Conservation (phyloP, 2,888 invertebrate species). For the Drosophila buzzatii region DNA sequence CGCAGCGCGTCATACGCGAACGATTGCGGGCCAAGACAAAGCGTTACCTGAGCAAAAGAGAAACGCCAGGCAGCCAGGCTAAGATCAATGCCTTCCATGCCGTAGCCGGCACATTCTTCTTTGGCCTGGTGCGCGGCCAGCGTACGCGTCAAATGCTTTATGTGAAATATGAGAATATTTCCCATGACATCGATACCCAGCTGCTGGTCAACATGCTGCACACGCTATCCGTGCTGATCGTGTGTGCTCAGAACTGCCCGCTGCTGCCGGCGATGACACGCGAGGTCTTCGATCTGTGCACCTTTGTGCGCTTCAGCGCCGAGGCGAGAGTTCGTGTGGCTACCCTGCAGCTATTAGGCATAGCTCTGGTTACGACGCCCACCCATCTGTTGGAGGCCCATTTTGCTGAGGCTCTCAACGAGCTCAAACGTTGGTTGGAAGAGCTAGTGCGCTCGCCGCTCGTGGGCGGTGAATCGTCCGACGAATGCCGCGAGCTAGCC, state of each 20-base stretch:
- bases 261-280: conserved; percentile 88
- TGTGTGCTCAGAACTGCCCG: conserved; percentile 89
- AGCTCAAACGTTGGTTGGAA: conserved; percentile 89
- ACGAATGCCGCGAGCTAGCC: conserved; percentile 88
- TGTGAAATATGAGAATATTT: conserved; percentile 86
- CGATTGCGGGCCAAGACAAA: conserved; percentile 91
- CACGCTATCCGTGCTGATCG: conserved; percentile 89
- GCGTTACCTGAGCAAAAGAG: conserved; percentile 86
- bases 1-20: conserved; percentile 88
- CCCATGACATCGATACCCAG: conserved; percentile 89
- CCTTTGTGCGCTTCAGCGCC: conserved; percentile 88
- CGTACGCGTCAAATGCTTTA: conserved; percentile 87
- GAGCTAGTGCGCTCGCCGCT: conserved; percentile 87
- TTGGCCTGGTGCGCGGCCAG: conserved; percentile 90
- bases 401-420: conserved; percentile 88
- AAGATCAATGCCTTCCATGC: conserved; percentile 89
- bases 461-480: conserved; percentile 88
- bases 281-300: conserved; percentile 89
- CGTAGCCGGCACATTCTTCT: conserved; percentile 93
- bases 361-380: conserved; percentile 88
- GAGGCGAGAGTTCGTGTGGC: conserved; percentile 89
- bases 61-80: conserved; percentile 38
- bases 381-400: conserved; percentile 87
- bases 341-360: conserved; percentile 89
- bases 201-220: conserved; percentile 90